phyloP scores from a whole-genome alignment of 1,140 invertebrate genomes.

The Aphidius ervi region DNA sequence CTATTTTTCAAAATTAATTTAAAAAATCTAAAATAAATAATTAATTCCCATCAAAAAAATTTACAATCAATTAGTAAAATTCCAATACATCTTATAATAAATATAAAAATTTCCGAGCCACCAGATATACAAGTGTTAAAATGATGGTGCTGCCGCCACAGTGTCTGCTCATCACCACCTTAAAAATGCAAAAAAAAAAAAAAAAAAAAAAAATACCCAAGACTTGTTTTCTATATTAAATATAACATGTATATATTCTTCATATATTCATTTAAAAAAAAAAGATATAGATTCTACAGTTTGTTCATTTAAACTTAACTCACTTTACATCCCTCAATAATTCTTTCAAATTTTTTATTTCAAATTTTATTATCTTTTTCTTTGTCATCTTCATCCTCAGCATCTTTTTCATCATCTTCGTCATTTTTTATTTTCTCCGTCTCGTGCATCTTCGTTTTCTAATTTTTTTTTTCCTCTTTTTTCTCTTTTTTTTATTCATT shows the following conservation, averaged over 20 bases:
- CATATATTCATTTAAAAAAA: too few species aligned
- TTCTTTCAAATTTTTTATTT: background rate
- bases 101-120: too few species aligned
- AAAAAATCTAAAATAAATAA: too few species aligned
- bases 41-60: too few species aligned
- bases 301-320: slow-evolving; percentile 25
- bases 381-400: background rate
- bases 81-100: too few species aligned
- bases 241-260: too few species aligned
- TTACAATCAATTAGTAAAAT: too few species aligned
- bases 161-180: slow-evolving; percentile 51
- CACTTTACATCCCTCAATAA: too few species aligned
- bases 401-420: background rate
- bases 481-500: too few species aligned
- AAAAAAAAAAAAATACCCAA: slow-evolving; percentile 30
- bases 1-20: too few species aligned
- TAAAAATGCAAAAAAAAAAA: slow-evolving; percentile 26
- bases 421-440: background rate
- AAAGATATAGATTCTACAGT: too few species aligned
- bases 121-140: background rate
- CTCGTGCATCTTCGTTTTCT: background rate
- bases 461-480: background rate
- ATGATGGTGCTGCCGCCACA: slow-evolving; percentile 31
- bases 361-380: background rate
- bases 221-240: slow-evolving; percentile 23